Conservation (phyloP, 2,888 invertebrate genomes). For the Mythimna loreyi region DNA sequence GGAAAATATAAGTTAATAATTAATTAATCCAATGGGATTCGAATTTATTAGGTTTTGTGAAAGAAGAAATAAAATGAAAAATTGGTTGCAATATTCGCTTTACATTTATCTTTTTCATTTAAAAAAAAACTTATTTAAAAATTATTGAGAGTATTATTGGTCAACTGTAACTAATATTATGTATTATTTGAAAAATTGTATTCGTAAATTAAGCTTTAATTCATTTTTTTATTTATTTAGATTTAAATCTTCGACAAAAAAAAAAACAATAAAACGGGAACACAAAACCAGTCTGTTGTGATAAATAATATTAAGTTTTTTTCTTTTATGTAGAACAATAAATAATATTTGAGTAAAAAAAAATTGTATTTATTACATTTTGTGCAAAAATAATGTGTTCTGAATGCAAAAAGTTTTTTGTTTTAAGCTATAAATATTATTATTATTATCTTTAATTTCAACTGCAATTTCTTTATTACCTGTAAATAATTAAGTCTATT, state of each 20-base stretch:
- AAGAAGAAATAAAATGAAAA: conserved; percentile 5
- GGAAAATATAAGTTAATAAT: not conserved
- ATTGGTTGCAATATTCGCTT: conserved; percentile 55
- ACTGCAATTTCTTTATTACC: conserved; percentile 66
- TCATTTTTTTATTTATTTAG: conserved; percentile 81
- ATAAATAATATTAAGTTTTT: conserved; percentile 85
- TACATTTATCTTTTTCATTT: conserved; percentile 21
- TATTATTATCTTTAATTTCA: conserved; percentile 59
- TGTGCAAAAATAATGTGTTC: conserved; percentile 75
- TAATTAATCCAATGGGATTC: not conserved
- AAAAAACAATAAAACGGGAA: conserved; percentile 75
- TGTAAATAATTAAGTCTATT: conserved; percentile 63
- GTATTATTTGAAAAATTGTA: conserved; percentile 65
- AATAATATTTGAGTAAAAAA: conserved; percentile 61
- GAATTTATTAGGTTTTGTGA: not conserved
- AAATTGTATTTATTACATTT: conserved; percentile 72
- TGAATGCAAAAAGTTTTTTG: conserved; percentile 60
- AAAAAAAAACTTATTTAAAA: conserved; percentile 44
- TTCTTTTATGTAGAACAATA: conserved; percentile 72
- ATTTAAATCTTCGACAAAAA: conserved; percentile 64
- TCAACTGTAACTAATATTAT: conserved; percentile 45
- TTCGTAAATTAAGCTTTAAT: conserved; percentile 85
- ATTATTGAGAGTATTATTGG: conserved; percentile 40
- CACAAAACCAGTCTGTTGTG: conserved; percentile 88
- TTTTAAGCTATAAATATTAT: conserved; percentile 63